Conservation (phyloP, 2,888 invertebrate genomes). For the Phragmatobia fuliginosa region DNA sequence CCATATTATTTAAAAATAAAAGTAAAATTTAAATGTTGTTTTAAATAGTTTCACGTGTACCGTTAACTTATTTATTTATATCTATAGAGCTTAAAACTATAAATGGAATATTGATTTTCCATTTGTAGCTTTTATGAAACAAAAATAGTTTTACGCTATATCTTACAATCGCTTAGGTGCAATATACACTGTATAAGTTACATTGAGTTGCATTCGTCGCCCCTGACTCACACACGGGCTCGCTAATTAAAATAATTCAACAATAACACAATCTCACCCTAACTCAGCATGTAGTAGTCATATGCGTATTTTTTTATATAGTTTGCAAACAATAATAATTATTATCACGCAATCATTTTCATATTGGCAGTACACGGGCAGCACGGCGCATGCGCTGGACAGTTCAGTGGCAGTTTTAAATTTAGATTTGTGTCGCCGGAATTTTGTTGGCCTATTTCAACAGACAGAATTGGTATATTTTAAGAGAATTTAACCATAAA, state of each 20-base stretch:
- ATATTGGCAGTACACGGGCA: conserved; percentile 61
- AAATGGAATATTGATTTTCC: too few species aligned
- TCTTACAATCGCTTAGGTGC: conserved; percentile 29
- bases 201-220: conserved; percentile 31
- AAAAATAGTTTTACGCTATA: conserved; percentile 27
- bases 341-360: conserved; percentile 59
- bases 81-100: too few species aligned
- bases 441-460: conserved; percentile 79
- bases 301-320: conserved; percentile 30
- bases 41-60: not conserved
- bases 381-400: conserved; percentile 77
- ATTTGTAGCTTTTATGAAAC: not conserved
- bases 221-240: conserved; percentile 44
- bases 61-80: too few species aligned
- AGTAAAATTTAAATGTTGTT: not conserved
- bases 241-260: conserved; percentile 35
- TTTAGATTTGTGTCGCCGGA: conserved; percentile 76
- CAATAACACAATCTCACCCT: conserved; percentile 31
- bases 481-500: conserved; percentile 57
- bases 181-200: conserved; percentile 24
- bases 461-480: conserved; percentile 68
- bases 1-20: too few species aligned
- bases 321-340: conserved; percentile 43
- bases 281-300: conserved; percentile 25
- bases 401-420: conserved; percentile 74